Conservation (phyloP, 2,888 invertebrate species). For the Sialis lutaria region DNA sequence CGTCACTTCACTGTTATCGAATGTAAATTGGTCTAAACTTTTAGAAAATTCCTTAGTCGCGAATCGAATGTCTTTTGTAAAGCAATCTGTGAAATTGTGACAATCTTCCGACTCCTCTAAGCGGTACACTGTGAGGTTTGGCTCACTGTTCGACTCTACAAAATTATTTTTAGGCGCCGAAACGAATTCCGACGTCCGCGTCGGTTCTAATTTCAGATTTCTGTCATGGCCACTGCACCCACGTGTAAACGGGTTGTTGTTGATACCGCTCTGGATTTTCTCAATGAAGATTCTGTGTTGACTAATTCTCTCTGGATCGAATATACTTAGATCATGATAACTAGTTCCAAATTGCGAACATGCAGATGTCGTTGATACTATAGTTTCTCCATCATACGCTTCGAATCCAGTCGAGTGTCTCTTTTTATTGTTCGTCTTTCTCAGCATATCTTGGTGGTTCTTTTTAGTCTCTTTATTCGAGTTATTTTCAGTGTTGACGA, state of each 20-base stretch:
- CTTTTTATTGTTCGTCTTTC: constrained; percentile 8
- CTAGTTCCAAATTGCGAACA: constrained; percentile 24
- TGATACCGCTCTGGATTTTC: neutral
- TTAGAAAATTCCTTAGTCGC: neutral
- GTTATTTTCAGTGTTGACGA: constrained; percentile 9
- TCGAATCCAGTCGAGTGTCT: constrained; percentile 15
- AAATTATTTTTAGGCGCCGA: constrained; percentile 20
- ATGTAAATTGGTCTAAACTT: neutral
- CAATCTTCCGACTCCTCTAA: constrained; percentile 9
- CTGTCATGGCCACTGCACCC: too few species aligned
- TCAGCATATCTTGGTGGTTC: constrained; percentile 5
- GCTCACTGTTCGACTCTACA: constrained; percentile 22
- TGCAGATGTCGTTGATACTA: constrained; percentile 17
- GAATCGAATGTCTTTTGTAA: neutral
- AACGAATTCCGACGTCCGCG: constrained; percentile 15
- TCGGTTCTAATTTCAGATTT: constrained; percentile 18
- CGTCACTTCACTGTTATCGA: constrained; percentile 22
- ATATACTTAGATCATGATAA: constrained; percentile 22
- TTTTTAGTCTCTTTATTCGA: constrained; percentile 8
- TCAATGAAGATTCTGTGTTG: neutral
- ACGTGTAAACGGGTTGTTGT: neutral
- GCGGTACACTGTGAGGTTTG: constrained; percentile 19
- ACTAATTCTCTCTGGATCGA: constrained; percentile 15
- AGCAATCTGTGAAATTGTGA: constrained; percentile 3
- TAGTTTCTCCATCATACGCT: constrained; percentile 18